Evolutionary conservation across 2,113 vertebrate genomes (phyloP).

Genomic region (Eolophus roseicapilla): DNA sequence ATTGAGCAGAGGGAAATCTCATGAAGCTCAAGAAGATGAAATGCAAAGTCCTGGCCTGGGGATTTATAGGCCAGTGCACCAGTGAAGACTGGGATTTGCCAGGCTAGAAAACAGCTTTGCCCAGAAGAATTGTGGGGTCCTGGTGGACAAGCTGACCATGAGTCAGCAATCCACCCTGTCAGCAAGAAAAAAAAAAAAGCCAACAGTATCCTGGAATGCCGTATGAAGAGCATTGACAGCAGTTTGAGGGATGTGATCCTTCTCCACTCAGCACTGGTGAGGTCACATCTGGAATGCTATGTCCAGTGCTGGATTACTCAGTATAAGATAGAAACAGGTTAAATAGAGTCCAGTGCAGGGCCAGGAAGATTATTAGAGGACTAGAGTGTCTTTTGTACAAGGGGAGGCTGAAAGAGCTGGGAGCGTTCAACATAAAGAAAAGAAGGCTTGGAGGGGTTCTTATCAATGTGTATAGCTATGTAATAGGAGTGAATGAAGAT

Average conservation of each 20-base stretch:
- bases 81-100: accelerated
- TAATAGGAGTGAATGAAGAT: background rate
- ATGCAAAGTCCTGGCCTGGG: accelerated
- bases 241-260: background rate
- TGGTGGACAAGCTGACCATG: background rate
- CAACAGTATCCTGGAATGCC: background rate
- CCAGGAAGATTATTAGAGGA: background rate
- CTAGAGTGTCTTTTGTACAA: background rate
- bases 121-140: background rate
- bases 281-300: background rate
- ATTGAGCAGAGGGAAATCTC: background rate
- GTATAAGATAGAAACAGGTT: accelerated
- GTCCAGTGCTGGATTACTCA: background rate
- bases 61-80: background rate
- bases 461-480: background rate
- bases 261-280: background rate
- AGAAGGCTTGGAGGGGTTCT: background rate
- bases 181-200: background rate
- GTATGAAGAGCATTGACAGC: background rate
- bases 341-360: background rate
- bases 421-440: background rate
- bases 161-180: background rate
- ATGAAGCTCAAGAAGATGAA: background rate
- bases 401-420: background rate
- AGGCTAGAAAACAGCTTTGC: background rate